Base-by-base conservation (phyloP, 2,797 vertebrate genomes). In the Orestias chungarensis region DNA sequence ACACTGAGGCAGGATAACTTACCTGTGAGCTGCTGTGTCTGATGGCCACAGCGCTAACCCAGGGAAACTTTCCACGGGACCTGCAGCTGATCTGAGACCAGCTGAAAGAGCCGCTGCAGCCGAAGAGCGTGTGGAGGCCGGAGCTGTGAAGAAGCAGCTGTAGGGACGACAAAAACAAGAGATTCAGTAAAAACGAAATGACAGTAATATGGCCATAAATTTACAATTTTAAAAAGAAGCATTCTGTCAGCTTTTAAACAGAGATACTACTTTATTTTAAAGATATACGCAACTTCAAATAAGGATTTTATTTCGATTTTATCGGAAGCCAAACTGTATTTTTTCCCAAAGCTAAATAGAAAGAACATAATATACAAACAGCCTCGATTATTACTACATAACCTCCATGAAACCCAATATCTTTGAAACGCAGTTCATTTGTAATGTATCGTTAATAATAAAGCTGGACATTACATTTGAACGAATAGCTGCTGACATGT, bases 11-110 rank as follows among this genome's bases (percentile, higher is more conserved):
- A n/a, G n/a, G 35, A 40, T 62, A 7, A 15, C 85, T 71, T 68
- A 95, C 95, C 94, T 93, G 92, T 52, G 93, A 87, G 81, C 94
- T 94, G 88, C 86, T 94, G 79, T 93, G 85, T 71, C 94, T 90
- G 71, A 93, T 75, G 0, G 90, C 83, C 64, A 89, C 76, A 0
- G 91, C 57, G 49, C 85, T 93, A 44, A 92, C 86, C 89, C 94
- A 88, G 20, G 93, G 65, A 46, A 93, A 66, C 76, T 79, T 88
- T 35, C 88, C 92, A 12, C 87, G 71, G 9, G 82, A 89, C 44
- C 86, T 84, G 62, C 64, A 75, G 31, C 88, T 82, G 25, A 93
- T 73, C 64, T 92, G 73, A 66, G 85, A 64, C 69, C 86, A 87
- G 49, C 74, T 10, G 6, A 82, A 31, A 0, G 79, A 72, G 44